phyloP scores from a whole-genome alignment of 2,888 invertebrate species.

The Panopea generosa region DNA sequence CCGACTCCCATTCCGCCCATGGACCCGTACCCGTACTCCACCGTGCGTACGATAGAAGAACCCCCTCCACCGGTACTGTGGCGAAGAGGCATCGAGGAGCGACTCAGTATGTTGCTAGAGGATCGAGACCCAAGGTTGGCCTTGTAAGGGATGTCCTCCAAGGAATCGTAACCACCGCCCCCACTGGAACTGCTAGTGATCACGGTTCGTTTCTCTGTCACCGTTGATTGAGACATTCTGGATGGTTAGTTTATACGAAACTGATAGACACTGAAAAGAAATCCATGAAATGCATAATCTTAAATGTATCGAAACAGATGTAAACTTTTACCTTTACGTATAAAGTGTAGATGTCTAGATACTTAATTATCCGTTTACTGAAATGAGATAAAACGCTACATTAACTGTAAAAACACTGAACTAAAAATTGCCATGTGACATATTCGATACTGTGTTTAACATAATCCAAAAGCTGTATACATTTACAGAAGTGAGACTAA shows the following conservation, averaged over 20 bases:
- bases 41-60: constrained; percentile 65
- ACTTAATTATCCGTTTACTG: background rate
- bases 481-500: too few species aligned
- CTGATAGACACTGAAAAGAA: constrained; percentile 22
- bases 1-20: constrained; percentile 68
- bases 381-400: too few species aligned
- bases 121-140: constrained; percentile 70
- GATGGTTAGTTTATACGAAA: constrained; percentile 7
- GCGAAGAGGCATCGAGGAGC: constrained; percentile 62
- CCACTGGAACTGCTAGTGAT: constrained; percentile 67
- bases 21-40: constrained; percentile 72
- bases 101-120: constrained; percentile 63
- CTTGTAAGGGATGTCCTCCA: constrained; percentile 69
- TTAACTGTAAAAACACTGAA: too few species aligned
- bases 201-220: constrained; percentile 79
- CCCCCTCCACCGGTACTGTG: constrained; percentile 60
- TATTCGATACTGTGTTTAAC: too few species aligned
- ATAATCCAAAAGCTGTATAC: too few species aligned
- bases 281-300: background rate
- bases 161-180: constrained; percentile 57
- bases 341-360: background rate
- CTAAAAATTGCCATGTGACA: too few species aligned
- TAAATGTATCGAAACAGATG: background rate
- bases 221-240: constrained; percentile 69
- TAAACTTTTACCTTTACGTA: background rate